These are phyloP conservation scores for Hofmannophila pseudospretella DNA, from an alignment of 2,888 invertebrate genomes.

Conservation along the genomic window DNA sequence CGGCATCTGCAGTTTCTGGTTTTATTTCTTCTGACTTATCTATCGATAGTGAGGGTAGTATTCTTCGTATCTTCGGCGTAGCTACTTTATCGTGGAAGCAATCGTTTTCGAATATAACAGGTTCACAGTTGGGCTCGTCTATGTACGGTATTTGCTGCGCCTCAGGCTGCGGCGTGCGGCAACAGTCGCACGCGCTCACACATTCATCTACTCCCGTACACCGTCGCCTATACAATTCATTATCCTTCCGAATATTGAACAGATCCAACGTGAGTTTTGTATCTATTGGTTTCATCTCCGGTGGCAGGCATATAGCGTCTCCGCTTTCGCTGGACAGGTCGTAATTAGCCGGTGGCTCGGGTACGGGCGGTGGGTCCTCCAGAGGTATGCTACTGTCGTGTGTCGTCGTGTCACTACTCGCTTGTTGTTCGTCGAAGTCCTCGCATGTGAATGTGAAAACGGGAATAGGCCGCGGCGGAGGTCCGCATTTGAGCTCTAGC, in stretches of 20 bases:
- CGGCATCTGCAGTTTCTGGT: slow-evolving; percentile 55
- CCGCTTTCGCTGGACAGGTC: slow-evolving; percentile 54
- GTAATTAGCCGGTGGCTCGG: slow-evolving; percentile 41
- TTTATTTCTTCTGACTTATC: slow-evolving; percentile 50
- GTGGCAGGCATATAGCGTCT: slow-evolving; percentile 49
- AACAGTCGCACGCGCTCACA: slow-evolving; percentile 67
- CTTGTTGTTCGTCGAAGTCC: slow-evolving; percentile 53
- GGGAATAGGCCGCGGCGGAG: slow-evolving; percentile 45
- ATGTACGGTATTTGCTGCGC: slow-evolving; percentile 63
- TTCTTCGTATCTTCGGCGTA: slow-evolving; percentile 62
- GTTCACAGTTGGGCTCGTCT: slow-evolving; percentile 66
- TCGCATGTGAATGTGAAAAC: slow-evolving; percentile 69
- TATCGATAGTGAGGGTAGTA: slow-evolving; percentile 62
- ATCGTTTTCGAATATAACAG: slow-evolving; percentile 65
- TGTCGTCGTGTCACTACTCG: slow-evolving; percentile 26
- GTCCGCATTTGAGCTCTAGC: slow-evolving; percentile 37
- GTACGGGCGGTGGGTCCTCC: slow-evolving; percentile 40
- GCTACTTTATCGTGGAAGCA: slow-evolving; percentile 39
- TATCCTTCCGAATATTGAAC: slow-evolving; percentile 40
- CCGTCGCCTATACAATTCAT: slow-evolving; percentile 40
- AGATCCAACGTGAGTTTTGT: slow-evolving; percentile 58
- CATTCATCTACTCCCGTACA: slow-evolving; percentile 62
- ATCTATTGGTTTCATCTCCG: slow-evolving; percentile 62
- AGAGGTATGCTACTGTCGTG: slow-evolving; percentile 31
- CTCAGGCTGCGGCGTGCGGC: slow-evolving; percentile 66